A percentile compares a stretch with the other conserved stretches of the same genome.
Conservation (phyloP, 2,797 vertebrate species). For the Propithecus deckenii region DNA sequence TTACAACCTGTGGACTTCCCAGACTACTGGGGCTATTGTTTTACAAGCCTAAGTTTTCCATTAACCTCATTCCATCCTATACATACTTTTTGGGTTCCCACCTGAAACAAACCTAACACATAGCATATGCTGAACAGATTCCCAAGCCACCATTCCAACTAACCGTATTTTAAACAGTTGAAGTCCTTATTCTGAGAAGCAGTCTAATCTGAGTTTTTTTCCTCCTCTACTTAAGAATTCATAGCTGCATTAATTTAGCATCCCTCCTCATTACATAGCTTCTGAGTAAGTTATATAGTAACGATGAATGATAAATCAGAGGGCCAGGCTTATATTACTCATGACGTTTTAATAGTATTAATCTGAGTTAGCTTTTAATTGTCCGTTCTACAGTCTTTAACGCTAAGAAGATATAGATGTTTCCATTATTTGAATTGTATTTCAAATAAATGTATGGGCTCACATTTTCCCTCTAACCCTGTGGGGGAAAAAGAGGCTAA, state of each 20-base stretch:
- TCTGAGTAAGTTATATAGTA: conserved; percentile 69
- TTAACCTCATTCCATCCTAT: no score
- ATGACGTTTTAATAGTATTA: conserved; percentile 75
- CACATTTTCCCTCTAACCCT: conserved; percentile 41
- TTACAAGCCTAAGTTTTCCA: no score
- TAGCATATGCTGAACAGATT: not conserved
- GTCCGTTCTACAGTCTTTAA: conserved; percentile 70
- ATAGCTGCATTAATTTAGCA: conserved; percentile 68
- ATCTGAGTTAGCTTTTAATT: conserved; percentile 74
- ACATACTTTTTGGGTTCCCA: no score
- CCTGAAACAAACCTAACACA: no score
- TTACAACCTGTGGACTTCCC: no score
- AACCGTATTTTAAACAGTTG: not conserved
- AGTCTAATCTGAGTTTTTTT: not conserved
- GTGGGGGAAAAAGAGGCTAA: conserved; percentile 36
- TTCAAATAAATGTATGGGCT: conserved; percentile 69
- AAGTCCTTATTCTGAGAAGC: conserved; percentile 17
- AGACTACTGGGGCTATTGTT: no score
- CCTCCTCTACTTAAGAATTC: conserved; percentile 60
- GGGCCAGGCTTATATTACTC: conserved; percentile 49
- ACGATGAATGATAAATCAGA: conserved; percentile 70
- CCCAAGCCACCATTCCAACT: not conserved
- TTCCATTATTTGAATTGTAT: conserved; percentile 77
- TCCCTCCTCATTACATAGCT: conserved; percentile 51
- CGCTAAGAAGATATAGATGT: conserved; percentile 68